Conservation (phyloP, 2,113 vertebrate genomes). For the Hyperopisus bebe region DNA sequence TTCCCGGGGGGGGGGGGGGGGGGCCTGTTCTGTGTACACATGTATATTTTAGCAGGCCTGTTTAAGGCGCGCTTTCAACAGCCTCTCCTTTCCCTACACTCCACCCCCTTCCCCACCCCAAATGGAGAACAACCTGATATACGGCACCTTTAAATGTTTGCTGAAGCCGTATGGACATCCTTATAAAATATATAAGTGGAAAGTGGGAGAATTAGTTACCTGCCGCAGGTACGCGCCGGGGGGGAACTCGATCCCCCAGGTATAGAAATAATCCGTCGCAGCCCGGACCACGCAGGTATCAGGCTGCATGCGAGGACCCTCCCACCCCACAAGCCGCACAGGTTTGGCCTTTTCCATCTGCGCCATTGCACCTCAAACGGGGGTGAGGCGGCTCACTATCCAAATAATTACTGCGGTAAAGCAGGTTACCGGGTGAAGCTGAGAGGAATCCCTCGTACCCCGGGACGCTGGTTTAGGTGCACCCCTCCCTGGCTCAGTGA, state of each 20-base stretch:
- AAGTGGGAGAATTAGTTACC: neutral
- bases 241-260: neutral
- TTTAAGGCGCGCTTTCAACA: neutral
- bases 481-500: neutral
- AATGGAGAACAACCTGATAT: neutral
- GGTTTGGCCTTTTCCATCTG: neutral
- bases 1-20: neutral
- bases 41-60: neutral
- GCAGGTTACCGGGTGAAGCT: neutral
- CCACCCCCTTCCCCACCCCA: neutral
- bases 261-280: neutral
- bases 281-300: neutral
- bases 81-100: neutral
- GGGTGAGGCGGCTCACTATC: neutral
- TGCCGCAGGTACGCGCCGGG: neutral
- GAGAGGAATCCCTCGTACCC: neutral
- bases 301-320: neutral
- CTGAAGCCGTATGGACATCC: neutral
- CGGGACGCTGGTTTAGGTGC: neutral
- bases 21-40: neutral
- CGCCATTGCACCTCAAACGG: neutral
- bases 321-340: neutral
- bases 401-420: neutral
- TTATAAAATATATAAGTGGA: neutral
- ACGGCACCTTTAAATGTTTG: neutral